Conservation (phyloP, 1,140 invertebrate genomes). For the Hormaphis cornu region DNA sequence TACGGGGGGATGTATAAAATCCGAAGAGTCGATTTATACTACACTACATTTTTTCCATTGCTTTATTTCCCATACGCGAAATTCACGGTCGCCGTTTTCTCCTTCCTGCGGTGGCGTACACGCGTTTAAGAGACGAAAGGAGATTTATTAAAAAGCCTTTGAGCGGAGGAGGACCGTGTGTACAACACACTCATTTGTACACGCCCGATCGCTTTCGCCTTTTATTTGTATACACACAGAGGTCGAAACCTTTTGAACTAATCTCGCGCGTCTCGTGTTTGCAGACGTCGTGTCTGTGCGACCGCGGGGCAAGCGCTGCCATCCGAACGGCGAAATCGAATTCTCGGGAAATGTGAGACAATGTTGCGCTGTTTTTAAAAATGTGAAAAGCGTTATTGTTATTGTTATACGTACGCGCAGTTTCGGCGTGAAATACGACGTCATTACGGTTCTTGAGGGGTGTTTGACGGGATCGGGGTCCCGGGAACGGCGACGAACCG, state of each 20-base stretch:
- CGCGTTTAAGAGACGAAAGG: background rate
- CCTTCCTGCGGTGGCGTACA: too few species aligned
- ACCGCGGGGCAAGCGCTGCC: background rate
- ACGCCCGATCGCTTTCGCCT: background rate
- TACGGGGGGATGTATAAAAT: too few species aligned
- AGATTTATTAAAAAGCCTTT: slow-evolving; percentile 26
- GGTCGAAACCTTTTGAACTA: slow-evolving; percentile 17
- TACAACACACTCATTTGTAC: too few species aligned
- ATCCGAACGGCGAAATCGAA: too few species aligned
- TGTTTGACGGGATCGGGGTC: slow-evolving; percentile 15
- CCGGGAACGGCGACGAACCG: background rate
- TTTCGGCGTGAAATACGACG: background rate
- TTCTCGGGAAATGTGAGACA: too few species aligned
- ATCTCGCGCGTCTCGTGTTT: background rate
- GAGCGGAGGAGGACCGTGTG: background rate
- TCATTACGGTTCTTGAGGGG: background rate
- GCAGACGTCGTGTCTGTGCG: background rate
- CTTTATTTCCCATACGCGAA: too few species aligned
- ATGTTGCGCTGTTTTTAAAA: too few species aligned
- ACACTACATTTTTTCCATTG: background rate
- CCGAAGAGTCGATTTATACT: background rate
- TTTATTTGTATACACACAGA: background rate
- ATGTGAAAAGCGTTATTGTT: background rate
- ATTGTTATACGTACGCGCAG: slow-evolving; percentile 1
- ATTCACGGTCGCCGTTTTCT: background rate